A percentile compares a stretch with the other conserved stretches of the same genome.
phyloP scores from a whole-genome alignment of 2,888 invertebrate genomes.

The Phytoseiulus persimilis region DNA sequence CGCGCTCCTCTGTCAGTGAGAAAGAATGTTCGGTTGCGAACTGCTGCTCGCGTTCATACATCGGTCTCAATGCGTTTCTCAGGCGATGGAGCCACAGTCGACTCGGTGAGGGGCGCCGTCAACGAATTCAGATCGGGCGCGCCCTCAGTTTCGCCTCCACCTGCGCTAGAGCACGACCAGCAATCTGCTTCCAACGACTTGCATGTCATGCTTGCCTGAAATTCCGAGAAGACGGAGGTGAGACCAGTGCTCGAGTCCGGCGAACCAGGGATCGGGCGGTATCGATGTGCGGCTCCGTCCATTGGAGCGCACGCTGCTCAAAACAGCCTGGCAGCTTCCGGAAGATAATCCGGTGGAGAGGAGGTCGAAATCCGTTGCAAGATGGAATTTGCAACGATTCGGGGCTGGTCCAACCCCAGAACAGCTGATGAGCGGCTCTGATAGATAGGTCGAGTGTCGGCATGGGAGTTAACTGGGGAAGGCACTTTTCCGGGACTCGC shows the following conservation, averaged over 20 bases:
- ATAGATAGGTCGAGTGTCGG: not conserved
- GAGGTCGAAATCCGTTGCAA: not conserved
- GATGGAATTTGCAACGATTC: no score
- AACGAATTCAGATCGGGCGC: slow-evolving; percentile 38
- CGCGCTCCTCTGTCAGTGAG: not conserved
- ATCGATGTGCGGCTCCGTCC: no score
- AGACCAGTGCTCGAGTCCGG: not conserved
- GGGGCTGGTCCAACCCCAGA: not conserved
- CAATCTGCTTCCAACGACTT: slow-evolving; percentile 33
- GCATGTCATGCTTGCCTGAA: slow-evolving; percentile 28
- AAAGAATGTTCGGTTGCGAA: not conserved
- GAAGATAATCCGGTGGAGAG: no score
- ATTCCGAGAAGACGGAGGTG: not conserved
- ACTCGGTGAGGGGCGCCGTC: slow-evolving; percentile 35
- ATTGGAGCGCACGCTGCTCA: no score
- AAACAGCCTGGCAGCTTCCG: no score
- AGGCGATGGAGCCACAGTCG: slow-evolving; percentile 38
- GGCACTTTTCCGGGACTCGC: not conserved
- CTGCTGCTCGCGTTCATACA: slow-evolving; percentile 7
- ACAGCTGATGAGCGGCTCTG: not conserved
- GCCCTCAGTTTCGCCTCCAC: slow-evolving; percentile 40
- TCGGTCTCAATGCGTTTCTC: slow-evolving; percentile 35
- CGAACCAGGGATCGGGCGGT: not conserved
- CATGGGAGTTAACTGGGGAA: not conserved
- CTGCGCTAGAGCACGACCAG: slow-evolving; percentile 36